Conservation (phyloP, 2,888 invertebrate species). For the Folsomia manolachei region DNA sequence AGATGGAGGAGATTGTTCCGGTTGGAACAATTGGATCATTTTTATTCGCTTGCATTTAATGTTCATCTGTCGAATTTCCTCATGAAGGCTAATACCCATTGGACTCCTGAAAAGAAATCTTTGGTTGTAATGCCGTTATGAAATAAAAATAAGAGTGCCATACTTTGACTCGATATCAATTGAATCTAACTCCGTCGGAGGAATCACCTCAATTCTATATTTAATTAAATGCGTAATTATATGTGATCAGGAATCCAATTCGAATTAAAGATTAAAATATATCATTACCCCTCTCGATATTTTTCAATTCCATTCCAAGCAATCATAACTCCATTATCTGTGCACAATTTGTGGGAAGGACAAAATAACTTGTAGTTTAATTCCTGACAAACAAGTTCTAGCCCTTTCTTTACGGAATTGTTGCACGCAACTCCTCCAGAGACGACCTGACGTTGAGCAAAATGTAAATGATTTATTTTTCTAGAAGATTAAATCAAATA, state of each 20-base stretch:
- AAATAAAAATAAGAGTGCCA: not conserved
- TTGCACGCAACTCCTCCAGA: slow-evolving; percentile 98
- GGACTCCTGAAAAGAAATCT: slow-evolving; percentile 55
- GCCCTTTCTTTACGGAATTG: slow-evolving; percentile 69
- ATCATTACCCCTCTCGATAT: too few relatives aligned
- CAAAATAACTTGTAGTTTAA: slow-evolving; percentile 66
- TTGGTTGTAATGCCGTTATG: not conserved
- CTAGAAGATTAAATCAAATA: not conserved
- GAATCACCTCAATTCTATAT: slow-evolving; percentile 56
- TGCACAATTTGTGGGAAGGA: slow-evolving; percentile 82
- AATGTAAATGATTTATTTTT: not conserved
- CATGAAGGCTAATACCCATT: slow-evolving; percentile 63
- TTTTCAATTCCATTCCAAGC: slow-evolving; percentile 96
- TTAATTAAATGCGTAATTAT: too few relatives aligned
- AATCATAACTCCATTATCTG: slow-evolving; percentile 98
- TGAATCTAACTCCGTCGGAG: slow-evolving; percentile 60
- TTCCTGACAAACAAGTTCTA: slow-evolving; percentile 66
- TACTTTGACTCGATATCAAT: slow-evolving; percentile 62
- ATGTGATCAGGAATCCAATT: too few relatives aligned
- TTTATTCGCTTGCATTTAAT: slow-evolving; percentile 60
- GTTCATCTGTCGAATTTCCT: slow-evolving; percentile 60
- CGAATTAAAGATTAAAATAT: too few relatives aligned
- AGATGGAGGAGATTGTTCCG: too few relatives aligned
- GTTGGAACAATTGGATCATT: slow-evolving; percentile 36
- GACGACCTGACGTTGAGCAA: slow-evolving; percentile 72